Percentiles rank a stretch among this genome's conserved stretches.
Conservation (phyloP, 2,113 vertebrate genomes). For the Brachypteracias leptosomus region DNA sequence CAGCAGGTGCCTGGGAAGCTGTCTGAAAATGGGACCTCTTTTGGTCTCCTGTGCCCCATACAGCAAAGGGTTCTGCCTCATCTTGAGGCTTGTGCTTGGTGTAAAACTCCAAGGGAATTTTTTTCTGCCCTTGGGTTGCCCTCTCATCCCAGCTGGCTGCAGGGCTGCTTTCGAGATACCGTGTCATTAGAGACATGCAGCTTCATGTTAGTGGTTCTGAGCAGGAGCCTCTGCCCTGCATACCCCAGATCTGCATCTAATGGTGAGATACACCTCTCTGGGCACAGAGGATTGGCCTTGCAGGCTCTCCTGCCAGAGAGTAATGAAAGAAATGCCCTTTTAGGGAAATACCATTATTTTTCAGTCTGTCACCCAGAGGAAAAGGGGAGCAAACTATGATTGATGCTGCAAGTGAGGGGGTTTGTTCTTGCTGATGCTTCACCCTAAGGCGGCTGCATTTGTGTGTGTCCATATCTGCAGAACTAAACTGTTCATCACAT, state of each 20-base stretch:
- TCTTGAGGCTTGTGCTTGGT: not conserved
- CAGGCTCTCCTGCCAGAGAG: not conserved
- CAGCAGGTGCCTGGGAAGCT: not conserved
- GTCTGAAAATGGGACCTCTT: not conserved
- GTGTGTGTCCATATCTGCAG: not conserved
- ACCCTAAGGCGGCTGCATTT: not conserved
- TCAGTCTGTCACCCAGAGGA: not conserved
- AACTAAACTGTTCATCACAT: not conserved
- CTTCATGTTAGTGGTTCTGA: not conserved
- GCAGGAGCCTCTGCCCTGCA: rapidly evolving
- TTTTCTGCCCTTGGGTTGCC: not conserved
- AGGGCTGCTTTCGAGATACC: not conserved
- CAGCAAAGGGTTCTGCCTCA: not conserved
- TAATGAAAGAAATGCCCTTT: not conserved
- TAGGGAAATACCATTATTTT: not conserved
- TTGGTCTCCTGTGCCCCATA: not conserved
- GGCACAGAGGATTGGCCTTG: not conserved
- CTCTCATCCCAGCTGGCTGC: not conserved
- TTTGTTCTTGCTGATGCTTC: not conserved
- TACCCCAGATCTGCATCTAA: not conserved
- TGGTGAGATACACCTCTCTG: rapidly evolving
- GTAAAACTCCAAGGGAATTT: not conserved
- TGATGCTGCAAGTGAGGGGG: not conserved
- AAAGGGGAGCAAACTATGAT: not conserved
- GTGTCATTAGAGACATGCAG: rapidly evolving